Percentiles rank a stretch among this genome's conserved stretches.
phyloP scores from a whole-genome alignment of 2,113 vertebrate species.

The Gadus chalcogrammus region DNA sequence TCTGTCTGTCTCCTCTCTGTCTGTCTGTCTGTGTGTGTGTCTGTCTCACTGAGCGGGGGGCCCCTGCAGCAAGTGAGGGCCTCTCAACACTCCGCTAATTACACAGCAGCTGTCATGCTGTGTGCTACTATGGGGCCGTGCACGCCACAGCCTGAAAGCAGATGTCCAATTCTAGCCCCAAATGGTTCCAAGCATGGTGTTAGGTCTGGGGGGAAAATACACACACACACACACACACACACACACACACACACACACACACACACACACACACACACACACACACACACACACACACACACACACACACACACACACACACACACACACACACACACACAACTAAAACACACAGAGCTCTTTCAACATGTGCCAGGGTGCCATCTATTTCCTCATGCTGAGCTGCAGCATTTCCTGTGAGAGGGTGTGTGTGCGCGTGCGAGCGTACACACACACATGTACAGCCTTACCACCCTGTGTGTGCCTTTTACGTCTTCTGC shows the following conservation, averaged over 20 bases:
- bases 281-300: conserved; percentile 15
- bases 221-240: conserved; percentile 17
- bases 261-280: conserved; percentile 16
- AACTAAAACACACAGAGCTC: conserved; percentile 25
- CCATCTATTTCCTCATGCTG: conserved; percentile 72
- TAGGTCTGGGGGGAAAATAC: conserved; percentile 45
- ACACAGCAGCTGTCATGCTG: conserved; percentile 68
- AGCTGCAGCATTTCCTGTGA: conserved; percentile 68
- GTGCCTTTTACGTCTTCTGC: neutral
- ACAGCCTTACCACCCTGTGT: neutral
- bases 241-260: conserved; percentile 13
- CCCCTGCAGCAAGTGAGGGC: conserved; percentile 43
- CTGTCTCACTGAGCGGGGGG: neutral
- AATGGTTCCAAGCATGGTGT: conserved; percentile 63
- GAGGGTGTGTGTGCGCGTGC: conserved; percentile 40
- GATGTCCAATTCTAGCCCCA: conserved; percentile 69
- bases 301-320: conserved; percentile 20
- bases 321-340: conserved; percentile 21
- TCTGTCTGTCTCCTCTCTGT: neutral
- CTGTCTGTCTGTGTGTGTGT: neutral
- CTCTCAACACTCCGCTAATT: conserved; percentile 70
- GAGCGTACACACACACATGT: neutral
- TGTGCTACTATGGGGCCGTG: conserved; percentile 57
- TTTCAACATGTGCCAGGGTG: conserved; percentile 73
- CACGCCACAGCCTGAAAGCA: conserved; percentile 64